phyloP scores from a whole-genome alignment of 2,797 vertebrate species.

The Pristis pectinata region DNA sequence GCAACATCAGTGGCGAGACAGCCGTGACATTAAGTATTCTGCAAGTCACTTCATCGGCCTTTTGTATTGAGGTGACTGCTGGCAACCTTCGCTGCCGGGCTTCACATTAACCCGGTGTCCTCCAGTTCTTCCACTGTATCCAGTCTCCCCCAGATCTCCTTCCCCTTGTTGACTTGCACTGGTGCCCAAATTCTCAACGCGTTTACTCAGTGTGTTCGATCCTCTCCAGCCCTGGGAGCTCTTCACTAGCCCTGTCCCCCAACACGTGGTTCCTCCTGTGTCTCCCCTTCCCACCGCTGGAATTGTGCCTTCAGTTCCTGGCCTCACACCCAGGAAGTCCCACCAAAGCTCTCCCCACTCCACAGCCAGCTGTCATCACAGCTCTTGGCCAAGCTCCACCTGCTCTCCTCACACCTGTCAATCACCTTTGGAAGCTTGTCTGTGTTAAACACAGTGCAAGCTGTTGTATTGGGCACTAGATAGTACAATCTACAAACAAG shows the following conservation, averaged over 20 bases:
- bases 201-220: background rate
- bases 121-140: background rate
- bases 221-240: too few species aligned
- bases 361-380: too few species aligned
- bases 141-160: background rate
- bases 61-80: too few species aligned
- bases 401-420: background rate
- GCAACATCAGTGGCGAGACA: too few species aligned
- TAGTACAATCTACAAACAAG: background rate
- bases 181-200: background rate
- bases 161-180: background rate
- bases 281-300: background rate
- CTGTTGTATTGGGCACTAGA: background rate
- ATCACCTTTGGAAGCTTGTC: background rate
- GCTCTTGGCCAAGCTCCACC: background rate
- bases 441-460: background rate
- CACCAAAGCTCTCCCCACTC: background rate
- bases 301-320: background rate
- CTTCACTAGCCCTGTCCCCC: too few species aligned
- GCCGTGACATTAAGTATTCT: too few species aligned
- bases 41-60: too few species aligned
- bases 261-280: background rate
- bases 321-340: background rate
- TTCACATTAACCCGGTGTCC: too few species aligned
- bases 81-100: too few species aligned